Conservation (phyloP, 2,797 vertebrate genomes). For the Coregonus suidteri region DNA sequence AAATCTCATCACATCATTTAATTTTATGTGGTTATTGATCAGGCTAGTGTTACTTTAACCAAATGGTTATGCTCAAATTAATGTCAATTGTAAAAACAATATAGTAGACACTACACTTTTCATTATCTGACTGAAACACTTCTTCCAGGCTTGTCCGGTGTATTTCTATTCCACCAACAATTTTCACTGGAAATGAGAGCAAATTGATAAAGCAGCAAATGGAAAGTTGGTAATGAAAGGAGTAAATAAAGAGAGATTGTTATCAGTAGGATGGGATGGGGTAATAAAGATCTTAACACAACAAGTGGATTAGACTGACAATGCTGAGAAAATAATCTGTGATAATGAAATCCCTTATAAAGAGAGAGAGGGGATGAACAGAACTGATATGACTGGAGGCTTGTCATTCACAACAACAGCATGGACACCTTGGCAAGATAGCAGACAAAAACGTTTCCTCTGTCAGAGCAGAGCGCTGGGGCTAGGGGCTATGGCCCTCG, state of each 20-base stretch:
- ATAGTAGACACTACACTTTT: neutral
- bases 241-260: slow-evolving; percentile 26
- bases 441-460: neutral
- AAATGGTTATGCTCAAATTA: neutral
- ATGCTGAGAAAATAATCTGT: slow-evolving; percentile 65
- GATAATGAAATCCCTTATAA: slow-evolving; percentile 61
- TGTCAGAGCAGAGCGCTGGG: slow-evolving; percentile 29
- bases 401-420: slow-evolving; percentile 39
- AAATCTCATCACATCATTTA: neutral
- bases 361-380: slow-evolving; percentile 34
- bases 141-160: slow-evolving; percentile 13
- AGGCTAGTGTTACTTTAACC: neutral
- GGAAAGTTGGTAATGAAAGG: slow-evolving; percentile 40
- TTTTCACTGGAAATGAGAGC: slow-evolving; percentile 27
- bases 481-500: slow-evolving; percentile 59
- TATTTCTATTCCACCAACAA: slow-evolving; percentile 28
- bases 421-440: slow-evolving; percentile 31
- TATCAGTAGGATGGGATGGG: slow-evolving; percentile 55
- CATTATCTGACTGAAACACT: neutral
- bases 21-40: neutral
- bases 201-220: slow-evolving; percentile 36
- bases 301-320: slow-evolving; percentile 65
- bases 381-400: slow-evolving; percentile 56
- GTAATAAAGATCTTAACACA: slow-evolving; percentile 57
- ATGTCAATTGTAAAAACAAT: neutral